phyloP scores from a whole-genome alignment of 2,888 invertebrate species.

The Idaea aversata region DNA sequence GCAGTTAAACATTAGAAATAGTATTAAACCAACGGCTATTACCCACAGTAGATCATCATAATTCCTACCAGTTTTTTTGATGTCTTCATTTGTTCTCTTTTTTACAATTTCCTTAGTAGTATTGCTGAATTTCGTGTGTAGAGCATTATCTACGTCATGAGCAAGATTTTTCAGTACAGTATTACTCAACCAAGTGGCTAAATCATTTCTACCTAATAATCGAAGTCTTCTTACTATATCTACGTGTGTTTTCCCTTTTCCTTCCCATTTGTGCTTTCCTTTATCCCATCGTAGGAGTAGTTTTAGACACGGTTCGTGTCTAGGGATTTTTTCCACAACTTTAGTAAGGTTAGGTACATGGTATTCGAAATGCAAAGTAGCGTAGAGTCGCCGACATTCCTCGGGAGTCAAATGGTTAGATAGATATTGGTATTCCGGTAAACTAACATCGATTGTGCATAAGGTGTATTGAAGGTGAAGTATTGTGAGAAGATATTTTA shows the following conservation, averaged over 20 bases:
- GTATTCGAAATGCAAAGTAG: conserved; percentile 76
- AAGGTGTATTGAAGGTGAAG: conserved; percentile 26
- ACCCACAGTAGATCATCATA: conserved; percentile 47
- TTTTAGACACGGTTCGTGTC: conserved; percentile 76
- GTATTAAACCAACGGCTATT: neutral
- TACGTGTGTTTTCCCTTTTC: conserved; percentile 79
- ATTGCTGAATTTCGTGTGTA: conserved; percentile 32
- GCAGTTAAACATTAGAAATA: neutral
- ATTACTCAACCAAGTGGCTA: conserved; percentile 82
- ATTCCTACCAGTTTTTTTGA: conserved; percentile 42
- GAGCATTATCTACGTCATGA: conserved; percentile 61
- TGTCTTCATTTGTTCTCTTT: conserved; percentile 21
- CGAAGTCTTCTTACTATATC: conserved; percentile 76
- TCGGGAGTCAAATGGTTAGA: conserved; percentile 76
- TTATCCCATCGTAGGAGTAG: conserved; percentile 81
- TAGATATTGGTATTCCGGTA: conserved; percentile 63
- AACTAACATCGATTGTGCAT: conserved; percentile 54
- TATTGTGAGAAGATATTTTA: conserved; percentile 43
- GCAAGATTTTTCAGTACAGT: conserved; percentile 78
- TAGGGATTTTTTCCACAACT: conserved; percentile 65
- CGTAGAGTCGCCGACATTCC: conserved; percentile 81
- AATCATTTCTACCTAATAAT: conserved; percentile 77
- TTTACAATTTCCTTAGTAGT: conserved; percentile 17
- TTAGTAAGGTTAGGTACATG: conserved; percentile 39
- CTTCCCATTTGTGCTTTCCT: conserved; percentile 59